These are phyloP conservation scores for Podiceps cristatus DNA, from an alignment of 2,113 vertebrate genomes.

Conservation along the genomic window DNA sequence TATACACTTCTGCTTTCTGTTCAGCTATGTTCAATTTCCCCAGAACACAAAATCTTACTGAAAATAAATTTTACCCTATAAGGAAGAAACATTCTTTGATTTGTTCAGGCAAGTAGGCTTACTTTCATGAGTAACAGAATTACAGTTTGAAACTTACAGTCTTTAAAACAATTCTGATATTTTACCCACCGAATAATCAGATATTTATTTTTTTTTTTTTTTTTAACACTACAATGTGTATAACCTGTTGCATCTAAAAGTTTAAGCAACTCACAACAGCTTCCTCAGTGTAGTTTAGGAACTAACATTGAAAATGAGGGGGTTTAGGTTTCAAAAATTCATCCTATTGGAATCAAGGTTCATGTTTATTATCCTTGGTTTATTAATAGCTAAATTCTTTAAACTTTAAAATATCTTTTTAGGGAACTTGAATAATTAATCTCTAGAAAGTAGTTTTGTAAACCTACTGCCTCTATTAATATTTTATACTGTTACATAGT, in stretches of 20 bases:
- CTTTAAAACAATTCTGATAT: not conserved
- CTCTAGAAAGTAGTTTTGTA: not conserved
- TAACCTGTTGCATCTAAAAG: not conserved
- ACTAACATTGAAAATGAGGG: not conserved
- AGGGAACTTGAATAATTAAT: not conserved
- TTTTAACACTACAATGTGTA: not conserved
- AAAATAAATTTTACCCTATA: slow-evolving; percentile 65
- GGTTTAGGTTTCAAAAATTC: not conserved
- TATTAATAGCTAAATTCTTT: not conserved
- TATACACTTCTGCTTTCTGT: slow-evolving; percentile 75
- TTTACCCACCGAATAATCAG: not conserved
- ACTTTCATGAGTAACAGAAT: not conserved
- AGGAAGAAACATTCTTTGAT: not conserved
- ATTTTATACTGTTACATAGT: not conserved
- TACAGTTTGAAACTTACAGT: not conserved
- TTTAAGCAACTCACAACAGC: not conserved
- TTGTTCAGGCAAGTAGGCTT: not conserved
- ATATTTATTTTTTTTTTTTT: not conserved
- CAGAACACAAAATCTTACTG: slow-evolving; percentile 30
- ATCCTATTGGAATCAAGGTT: not conserved
- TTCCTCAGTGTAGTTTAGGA: not conserved
- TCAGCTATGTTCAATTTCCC: slow-evolving; percentile 51
- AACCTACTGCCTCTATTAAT: not conserved
- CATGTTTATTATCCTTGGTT: not conserved
- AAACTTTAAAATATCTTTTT: not conserved